Evolutionary conservation across 2,888 invertebrate genomes (phyloP), one percentile per base, ranked within the genome.

Genomic region (Cryptocheilus praepositus): DNA sequence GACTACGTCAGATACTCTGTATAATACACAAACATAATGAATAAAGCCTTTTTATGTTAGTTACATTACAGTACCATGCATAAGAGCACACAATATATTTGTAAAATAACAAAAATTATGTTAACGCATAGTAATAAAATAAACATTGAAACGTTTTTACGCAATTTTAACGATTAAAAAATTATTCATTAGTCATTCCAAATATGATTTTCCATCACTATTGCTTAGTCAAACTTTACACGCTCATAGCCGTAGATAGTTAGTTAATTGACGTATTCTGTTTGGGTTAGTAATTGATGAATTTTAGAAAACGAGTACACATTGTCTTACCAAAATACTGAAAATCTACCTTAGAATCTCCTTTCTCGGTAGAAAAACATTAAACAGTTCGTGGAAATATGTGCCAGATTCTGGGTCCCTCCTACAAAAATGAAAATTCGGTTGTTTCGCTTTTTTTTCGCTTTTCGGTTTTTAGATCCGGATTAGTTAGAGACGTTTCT

Each of bases 381-480:
- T 85, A 83, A 87, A 86, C 64, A 87, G 82, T 78, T 86, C 81
- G 75, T 83, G 70, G 79, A 87, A 85, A 80, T 85, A 87, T 70
- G 77, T 61, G 70, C 86, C 82, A 15, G 86, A 88, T 66, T 81
- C 83, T 67, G 83, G 85, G 79, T 87, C 86, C 58, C 68, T 77
- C 81, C 86, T 87, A 83, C 54, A 79, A 80, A 79, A 61, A 64
- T 13, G 59, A 60, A 67, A 64, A n/a, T n/a, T n/a, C 19, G 58
- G 15, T 16, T 0, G 18, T 28, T 28, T 18, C 11, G 3, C 36
- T 36, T 11, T 36, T 44, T n/a, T 16, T 36, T 57, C 21, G 3
- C 13, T 21, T 57, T 2, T 11, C n/a, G 0, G 15, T 19, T 54
- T 25, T 2, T 11, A 11, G 11, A 21, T 53, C 22, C 36, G 1